Evolutionary conservation across 2,797 vertebrate genomes (phyloP), one percentile per base, ranked within the genome.

Genomic region (Fratercula arctica): DNA sequence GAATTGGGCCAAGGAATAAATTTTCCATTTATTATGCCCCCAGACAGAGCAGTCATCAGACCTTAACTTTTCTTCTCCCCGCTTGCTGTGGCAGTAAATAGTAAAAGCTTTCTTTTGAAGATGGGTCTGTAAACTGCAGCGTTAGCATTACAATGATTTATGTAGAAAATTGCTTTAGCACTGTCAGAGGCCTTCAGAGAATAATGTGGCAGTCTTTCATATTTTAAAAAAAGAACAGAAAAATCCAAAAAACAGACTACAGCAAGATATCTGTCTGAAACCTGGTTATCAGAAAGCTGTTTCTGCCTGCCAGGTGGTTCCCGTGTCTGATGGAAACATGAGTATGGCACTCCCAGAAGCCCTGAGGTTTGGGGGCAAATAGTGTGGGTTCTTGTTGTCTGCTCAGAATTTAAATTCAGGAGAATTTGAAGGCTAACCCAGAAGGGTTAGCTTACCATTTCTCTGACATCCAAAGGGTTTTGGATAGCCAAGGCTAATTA

Each of bases 71-170:
- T 45, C 48, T 80, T 85, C 41, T 82, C 77, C 90, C 28, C 3
- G 14, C 53, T 87, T 91, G 84, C 95, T 74, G 75, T 79, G 86
- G 89, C 91, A 94, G 77, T 87, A 94, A 89, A 91, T 87, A 81
- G 87, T 86, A 74, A 89, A 94, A 83, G 66, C 87, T 93, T 96
- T 95, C 89, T 93, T 95, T 76, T 90, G 85, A 91, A 90, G 90
- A 95, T 90, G 93, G 96, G 87, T 68, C 92, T 93, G 89, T 95
- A 97, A 97, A 93, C 93, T 95, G 91, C 93, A 96, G 89, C 0
- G 87, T 97, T 97, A 95, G 95, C 94, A 77, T 96, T 96, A 53
- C 92, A 78, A 33, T 90, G 95, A 96, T 93, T 93, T 96, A 93
- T 95, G 89, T 73, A 92, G 93, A 92, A 97, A 96, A 96, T 97